Evolutionary conservation across 2,888 invertebrate genomes (phyloP).

Genomic region (Sinohyriopsis cumingii): DNA sequence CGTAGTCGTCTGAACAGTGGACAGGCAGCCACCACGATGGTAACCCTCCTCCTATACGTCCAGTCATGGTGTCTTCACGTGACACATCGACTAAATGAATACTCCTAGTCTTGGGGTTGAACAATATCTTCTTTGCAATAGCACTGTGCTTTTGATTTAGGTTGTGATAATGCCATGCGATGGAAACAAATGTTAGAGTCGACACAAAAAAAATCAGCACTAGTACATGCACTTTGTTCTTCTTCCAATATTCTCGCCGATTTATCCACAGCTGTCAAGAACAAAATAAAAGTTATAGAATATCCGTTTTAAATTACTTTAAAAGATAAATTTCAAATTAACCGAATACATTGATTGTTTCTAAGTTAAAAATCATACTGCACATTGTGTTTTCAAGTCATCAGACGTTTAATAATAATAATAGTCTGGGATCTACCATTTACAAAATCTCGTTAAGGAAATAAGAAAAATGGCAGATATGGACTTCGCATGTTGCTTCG

Average conservation of each 20-base stretch:
- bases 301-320: no score
- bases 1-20: slow-evolving; percentile 48
- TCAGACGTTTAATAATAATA: no score
- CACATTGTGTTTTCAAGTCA: no score
- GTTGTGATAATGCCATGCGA: slow-evolving; percentile 57
- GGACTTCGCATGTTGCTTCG: no score
- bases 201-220: slow-evolving; percentile 51
- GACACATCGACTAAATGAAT: slow-evolving; percentile 38
- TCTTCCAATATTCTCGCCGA: slow-evolving; percentile 36
- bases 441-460: no score
- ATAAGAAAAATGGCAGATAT: no score
- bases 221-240: slow-evolving; percentile 55
- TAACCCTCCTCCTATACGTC: slow-evolving; percentile 45
- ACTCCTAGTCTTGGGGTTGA: slow-evolving; percentile 43
- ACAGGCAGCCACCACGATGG: slow-evolving; percentile 58
- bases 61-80: slow-evolving; percentile 33
- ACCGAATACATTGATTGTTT: no score
- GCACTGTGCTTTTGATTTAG: slow-evolving; percentile 39
- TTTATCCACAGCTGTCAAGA: slow-evolving; percentile 43
- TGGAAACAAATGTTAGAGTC: slow-evolving; percentile 48
- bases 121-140: slow-evolving; percentile 52
- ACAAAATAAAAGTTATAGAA: no score
- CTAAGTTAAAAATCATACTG: no score
- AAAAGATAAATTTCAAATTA: no score
- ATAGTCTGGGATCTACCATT: no score